Evolutionary conservation across 2,113 vertebrate species (phyloP), one percentile per base, ranked within the genome.

Genomic region (Delphinus delphis): DNA sequence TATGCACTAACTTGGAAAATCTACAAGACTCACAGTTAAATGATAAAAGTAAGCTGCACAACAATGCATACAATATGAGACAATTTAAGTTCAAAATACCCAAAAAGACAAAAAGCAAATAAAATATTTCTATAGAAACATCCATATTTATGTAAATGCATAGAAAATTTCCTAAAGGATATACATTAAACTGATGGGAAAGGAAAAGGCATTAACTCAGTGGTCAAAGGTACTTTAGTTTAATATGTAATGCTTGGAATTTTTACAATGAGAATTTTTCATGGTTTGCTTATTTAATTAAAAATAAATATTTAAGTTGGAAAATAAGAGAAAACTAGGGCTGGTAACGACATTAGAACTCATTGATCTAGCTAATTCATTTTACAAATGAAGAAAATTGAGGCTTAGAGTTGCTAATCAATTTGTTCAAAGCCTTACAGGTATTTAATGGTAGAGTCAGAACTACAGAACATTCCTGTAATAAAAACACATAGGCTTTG

Each of bases 251-350:
- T 68, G 2, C 36, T 77, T 62, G 25, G 9, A 79, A 92, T 81
- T 63, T 79, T 70, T 68, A 76, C 20, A 79, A 36, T 28, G 20
- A 76, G 17, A 79, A 77, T 8, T 62, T 74, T 62, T 67, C 47
- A 62, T 73, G n/a, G 53, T 90, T 77, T 88, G 41, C 11, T 47
- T 60, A 9, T 81, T 90, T 62, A 81, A 76, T 96, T 86, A 90
- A 89, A 92, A 86, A 74, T 70, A 82, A 95, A 94, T 82, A 89
- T 73, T 60, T 92, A 92, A 94, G 67, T 33, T 90, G 15, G 47
- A 88, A 96, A 91, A 70, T 53, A 8, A 94, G 20, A 55, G 13
- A 62, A 88, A 97, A 36, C 4, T 53, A 85, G 20, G 58, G 20
- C 79, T 65, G 3, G 1, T 80, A 41, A 58, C 2, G 77, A 93